phyloP scores from a whole-genome alignment of 2,113 vertebrate species.

The Dicentrarchus labrax region DNA sequence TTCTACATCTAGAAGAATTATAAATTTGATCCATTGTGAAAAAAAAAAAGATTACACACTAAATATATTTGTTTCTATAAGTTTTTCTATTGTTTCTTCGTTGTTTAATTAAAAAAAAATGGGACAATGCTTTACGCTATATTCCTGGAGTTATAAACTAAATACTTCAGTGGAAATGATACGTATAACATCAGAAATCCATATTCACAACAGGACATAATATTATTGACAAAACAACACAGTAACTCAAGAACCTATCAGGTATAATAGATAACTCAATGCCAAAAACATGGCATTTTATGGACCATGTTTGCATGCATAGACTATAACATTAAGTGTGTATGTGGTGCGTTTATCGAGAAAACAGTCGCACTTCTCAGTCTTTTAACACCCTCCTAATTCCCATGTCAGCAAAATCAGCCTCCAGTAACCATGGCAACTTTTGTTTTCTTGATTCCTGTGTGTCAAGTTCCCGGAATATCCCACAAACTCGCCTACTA shows the following conservation, averaged over 20 bases:
- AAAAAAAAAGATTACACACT: not conserved
- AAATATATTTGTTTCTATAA: not conserved
- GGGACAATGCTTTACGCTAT: not conserved
- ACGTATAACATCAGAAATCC: not conserved
- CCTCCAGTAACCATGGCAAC: conserved; percentile 50
- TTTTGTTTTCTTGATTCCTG: conserved; percentile 47
- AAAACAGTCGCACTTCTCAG: not conserved
- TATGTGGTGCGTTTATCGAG: not conserved
- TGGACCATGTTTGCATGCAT: not conserved
- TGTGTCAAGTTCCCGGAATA: conserved; percentile 42
- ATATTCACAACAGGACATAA: not conserved
- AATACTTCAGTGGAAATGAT: not conserved
- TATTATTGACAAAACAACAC: not conserved
- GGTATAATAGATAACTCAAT: not conserved
- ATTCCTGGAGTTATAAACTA: not conserved
- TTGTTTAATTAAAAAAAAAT: not conserved
- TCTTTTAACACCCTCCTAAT: conserved; percentile 11
- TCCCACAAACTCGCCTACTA: conserved; percentile 37
- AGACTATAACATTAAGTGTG: not conserved
- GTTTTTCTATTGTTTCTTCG: not conserved
- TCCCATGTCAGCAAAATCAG: conserved; percentile 16
- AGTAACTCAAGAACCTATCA: not conserved
- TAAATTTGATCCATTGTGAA: not conserved
- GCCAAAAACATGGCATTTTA: not conserved
- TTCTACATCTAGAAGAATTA: not conserved